Base-by-base conservation (phyloP, 1,140 invertebrate species). In the Palaemon carinicauda region DNA sequence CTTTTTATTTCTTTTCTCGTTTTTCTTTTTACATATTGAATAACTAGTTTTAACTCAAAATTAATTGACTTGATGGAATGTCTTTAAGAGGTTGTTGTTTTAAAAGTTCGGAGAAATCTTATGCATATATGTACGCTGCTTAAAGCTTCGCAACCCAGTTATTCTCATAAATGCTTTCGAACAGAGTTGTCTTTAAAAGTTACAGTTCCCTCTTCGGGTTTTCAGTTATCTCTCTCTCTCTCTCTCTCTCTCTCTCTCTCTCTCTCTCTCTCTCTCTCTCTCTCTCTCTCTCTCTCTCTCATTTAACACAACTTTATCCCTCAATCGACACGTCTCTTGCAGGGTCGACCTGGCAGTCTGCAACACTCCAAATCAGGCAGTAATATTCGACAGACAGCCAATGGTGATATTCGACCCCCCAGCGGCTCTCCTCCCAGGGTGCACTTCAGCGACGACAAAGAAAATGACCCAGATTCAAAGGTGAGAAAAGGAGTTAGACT, bases 321-420 rank as follows among this genome's bases (percentile, higher is more conserved):
- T 41, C 41, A 65, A 54, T 65, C 60, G 65, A 27, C 21, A 4
- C 75, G 21, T 29, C 54, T 79, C 10, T 41, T 33, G 1, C 60
- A 86, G 84, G 65, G 77, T 29, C 84, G 84, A 21, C 56, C n/a
- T 5, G 77, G 69, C 17, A 56, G 81, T 79, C 77, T 88, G 74
- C 82, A 88, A 50, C 87, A 88, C 81, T 88, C 87, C 65, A 85
- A 88, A 71, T 88, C 87, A 10, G 87, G 87, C 53, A 80, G 77
- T 50, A 88, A 83, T 65, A 53, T 87, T 7, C 71, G 87, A 52
- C 80, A 83, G 73, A 78, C 88, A 53, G 31, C 54, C 60, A 41
- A 65, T 77, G 75, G 69, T 56, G 52, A 93, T 52, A 91, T 92
- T 90, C 93, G 93, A 89, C 93, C 93, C 19, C 90, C 91, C 7